Conservation (phyloP, 2,113 vertebrate species). For the Quiscalus mexicanus region DNA sequence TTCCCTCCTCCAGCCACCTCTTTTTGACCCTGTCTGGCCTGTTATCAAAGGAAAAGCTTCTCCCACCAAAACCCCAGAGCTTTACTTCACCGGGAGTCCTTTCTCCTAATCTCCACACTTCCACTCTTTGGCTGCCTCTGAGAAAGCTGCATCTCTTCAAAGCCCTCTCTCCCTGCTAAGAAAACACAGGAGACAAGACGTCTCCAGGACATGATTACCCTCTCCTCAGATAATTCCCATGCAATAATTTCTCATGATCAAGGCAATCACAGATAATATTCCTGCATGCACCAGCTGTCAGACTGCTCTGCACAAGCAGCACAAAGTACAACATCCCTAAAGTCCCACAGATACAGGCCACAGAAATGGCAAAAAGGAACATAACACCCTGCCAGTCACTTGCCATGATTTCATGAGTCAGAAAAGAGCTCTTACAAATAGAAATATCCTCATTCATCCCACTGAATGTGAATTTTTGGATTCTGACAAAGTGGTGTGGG, state of each 20-base stretch:
- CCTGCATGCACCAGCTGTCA: neutral
- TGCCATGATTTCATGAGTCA: neutral
- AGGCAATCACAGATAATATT: neutral
- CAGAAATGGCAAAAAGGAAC: neutral
- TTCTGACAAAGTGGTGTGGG: neutral
- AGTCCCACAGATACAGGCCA: rapidly evolving
- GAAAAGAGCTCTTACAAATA: neutral
- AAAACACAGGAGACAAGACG: neutral
- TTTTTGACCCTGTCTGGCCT: neutral
- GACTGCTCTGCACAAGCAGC: neutral
- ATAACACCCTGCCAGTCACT: neutral
- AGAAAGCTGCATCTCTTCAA: slow-evolving; percentile 11
- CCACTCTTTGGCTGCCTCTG: neutral
- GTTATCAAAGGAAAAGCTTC: slow-evolving; percentile 31
- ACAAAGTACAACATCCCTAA: neutral
- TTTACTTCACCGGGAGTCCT: neutral
- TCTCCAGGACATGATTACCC: neutral
- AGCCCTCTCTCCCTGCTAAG: neutral
- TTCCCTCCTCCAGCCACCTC: neutral
- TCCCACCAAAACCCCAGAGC: neutral
- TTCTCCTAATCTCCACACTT: neutral
- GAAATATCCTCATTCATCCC: neutral
- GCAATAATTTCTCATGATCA: neutral
- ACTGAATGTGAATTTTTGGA: neutral
- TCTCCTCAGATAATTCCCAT: neutral